phyloP scores from a whole-genome alignment of 2,113 vertebrate species.

The Mastomys coucha region DNA sequence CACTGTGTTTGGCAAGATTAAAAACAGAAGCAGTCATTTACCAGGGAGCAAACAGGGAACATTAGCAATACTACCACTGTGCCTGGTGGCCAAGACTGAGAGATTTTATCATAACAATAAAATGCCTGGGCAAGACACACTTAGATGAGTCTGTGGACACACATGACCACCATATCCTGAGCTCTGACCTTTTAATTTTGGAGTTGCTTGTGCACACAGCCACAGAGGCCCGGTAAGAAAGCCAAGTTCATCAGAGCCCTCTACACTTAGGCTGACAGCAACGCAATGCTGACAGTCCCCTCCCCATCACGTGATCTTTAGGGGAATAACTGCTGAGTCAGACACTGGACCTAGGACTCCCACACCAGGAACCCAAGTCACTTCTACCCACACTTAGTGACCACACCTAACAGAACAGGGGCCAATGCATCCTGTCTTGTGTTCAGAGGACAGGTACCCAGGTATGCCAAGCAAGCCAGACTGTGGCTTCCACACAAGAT shows the following conservation, averaged over 20 bases:
- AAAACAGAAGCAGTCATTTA: not conserved
- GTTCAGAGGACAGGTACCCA: not conserved
- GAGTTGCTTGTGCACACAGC: rapidly evolving
- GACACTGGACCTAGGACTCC: not conserved
- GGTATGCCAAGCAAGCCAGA: not conserved
- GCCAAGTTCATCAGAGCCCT: not conserved
- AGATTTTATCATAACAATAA: not conserved
- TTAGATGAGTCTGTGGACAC: not conserved
- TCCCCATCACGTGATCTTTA: not conserved
- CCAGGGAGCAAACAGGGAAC: not conserved
- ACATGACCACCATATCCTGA: too few relatives aligned
- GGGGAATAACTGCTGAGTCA: not conserved
- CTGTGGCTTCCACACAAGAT: too few relatives aligned
- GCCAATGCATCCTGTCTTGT: not conserved
- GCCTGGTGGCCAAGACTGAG: not conserved
- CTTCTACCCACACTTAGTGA: not conserved
- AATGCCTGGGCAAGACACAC: not conserved
- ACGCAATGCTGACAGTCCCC: not conserved
- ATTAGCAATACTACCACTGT: not conserved
- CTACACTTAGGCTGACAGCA: not conserved
- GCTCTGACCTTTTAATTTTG: not conserved
- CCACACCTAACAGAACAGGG: not conserved
- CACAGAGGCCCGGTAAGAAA: not conserved
- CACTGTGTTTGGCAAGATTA: not conserved
- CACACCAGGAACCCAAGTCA: not conserved